Evolutionary conservation across 2,797 vertebrate genomes (phyloP).

Genomic region (Corythornis leucogaster): DNA sequence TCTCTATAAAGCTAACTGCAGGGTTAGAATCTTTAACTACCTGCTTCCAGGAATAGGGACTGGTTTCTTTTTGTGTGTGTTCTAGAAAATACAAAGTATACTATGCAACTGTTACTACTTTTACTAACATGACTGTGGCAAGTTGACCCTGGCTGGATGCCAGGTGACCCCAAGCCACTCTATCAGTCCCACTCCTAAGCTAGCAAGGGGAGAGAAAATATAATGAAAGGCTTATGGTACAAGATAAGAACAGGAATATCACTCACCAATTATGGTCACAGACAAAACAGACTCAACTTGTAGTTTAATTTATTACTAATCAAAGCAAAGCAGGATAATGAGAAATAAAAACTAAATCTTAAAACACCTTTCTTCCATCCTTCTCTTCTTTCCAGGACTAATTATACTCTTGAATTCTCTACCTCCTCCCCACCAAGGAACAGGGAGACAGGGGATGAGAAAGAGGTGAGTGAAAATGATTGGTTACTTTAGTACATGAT

Average conservation of each 20-base stretch:
- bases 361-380: not conserved
- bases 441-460: not conserved
- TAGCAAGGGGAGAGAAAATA: not conserved
- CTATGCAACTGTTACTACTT: not conserved
- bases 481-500: not conserved
- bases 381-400: not conserved
- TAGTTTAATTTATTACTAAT: not conserved
- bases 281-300: not conserved
- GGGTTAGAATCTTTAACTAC: not conserved
- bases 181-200: not conserved
- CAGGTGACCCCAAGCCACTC: not conserved
- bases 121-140: not conserved
- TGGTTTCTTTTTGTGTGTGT: not conserved
- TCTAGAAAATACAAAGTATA: not conserved
- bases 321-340: not conserved
- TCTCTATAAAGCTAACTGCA: not conserved
- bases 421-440: rapidly evolving
- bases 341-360: not conserved
- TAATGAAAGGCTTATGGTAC: not conserved
- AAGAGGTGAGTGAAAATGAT: not conserved
- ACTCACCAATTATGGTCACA: not conserved
- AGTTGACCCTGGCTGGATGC: not conserved
- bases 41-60: not conserved
- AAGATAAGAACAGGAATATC: not conserved
- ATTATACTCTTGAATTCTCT: not conserved